Base-by-base conservation (phyloP, 2,113 vertebrate genomes). In the Periophthalmus modestus region DNA sequence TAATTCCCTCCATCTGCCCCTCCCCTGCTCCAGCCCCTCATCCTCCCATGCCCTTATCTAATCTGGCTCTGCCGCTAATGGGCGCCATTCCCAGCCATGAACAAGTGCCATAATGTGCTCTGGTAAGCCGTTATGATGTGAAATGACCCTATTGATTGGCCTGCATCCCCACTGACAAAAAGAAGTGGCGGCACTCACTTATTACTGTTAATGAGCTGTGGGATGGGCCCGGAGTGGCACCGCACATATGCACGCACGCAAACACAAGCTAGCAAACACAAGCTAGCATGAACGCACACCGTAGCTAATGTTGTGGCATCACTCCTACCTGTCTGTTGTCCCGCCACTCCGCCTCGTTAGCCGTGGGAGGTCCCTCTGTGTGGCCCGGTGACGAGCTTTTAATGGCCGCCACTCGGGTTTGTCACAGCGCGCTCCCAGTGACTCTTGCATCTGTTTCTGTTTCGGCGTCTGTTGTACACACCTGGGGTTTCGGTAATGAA, bases 111-210 rank as follows among this genome's bases (percentile, higher is more conserved):
- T 93, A 92, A 92, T 92, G 93, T 90, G 89, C 89, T 88, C 89
- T 75, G 79, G 87, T 92, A 91, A 85, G 91, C 88, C 87, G 90
- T 93, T 92, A 91, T 91, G 89, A 91, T 93, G 91, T 93, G 91
- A 93, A 93, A 94, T 93, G 92, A 90, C 89, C 90, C 91, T 92
- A 92, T 91, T 93, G 91, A 94, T 92, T 92, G 91, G 87, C 90
- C 88, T 68, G 82, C 88, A 86, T 89, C 89, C 93, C 93, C 90
- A 90, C 92, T 93, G 93, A 93, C 92, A 93, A 86, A 87, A 90
- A 85, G 86, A 89, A 88, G 92, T 92, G 91, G 90, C 89, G 81
- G 91, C 84, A 89, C 89, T 91, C 91, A 90, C 91, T 93, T 92
- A 93, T 94, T 92, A 91, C 86, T 87, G 87, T 90, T 93, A 94